Conservation (phyloP, 2,888 invertebrate genomes). For the Lycia hirtaria region DNA sequence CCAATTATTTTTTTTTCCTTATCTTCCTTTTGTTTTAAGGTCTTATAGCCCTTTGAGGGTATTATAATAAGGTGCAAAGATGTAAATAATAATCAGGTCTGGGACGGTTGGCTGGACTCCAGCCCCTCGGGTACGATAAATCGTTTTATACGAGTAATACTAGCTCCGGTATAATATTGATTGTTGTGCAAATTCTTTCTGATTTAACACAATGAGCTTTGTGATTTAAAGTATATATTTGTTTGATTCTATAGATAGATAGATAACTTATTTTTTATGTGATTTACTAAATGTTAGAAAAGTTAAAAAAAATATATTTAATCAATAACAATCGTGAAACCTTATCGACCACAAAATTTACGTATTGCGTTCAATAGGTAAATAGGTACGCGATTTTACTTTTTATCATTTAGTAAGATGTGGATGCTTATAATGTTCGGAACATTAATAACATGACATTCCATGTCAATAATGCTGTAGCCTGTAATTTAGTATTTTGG, state of each 20-base stretch:
- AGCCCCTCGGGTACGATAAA: constrained; percentile 26
- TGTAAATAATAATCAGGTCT: constrained; percentile 31
- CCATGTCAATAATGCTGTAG: too few relatives aligned
- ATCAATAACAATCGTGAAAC: too few relatives aligned
- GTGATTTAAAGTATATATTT: too few relatives aligned
- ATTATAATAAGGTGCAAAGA: constrained; percentile 27
- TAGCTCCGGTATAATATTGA: constrained; percentile 23
- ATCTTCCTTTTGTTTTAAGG: constrained; percentile 6
- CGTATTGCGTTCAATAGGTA: too few relatives aligned
- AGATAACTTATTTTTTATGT: too few relatives aligned
- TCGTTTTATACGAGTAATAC: constrained; percentile 30
- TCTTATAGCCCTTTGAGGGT: constrained; percentile 13
- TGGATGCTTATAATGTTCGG: background rate
- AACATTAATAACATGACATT: background rate
- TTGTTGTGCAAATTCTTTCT: constrained; percentile 18
- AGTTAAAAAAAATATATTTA: too few relatives aligned
- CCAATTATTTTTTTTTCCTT: background rate
- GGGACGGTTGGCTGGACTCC: constrained; percentile 23
- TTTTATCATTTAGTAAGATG: background rate
- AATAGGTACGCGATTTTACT: background rate
- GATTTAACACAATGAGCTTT: constrained; percentile 1
- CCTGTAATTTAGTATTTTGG: too few relatives aligned
- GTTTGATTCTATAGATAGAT: background rate
- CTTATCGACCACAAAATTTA: too few relatives aligned
- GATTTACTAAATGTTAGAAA: too few relatives aligned